Evolutionary conservation across 1,140 invertebrate genomes (phyloP), one percentile per base, ranked within the genome.

Genomic region (Brachystomella parvula): DNA sequence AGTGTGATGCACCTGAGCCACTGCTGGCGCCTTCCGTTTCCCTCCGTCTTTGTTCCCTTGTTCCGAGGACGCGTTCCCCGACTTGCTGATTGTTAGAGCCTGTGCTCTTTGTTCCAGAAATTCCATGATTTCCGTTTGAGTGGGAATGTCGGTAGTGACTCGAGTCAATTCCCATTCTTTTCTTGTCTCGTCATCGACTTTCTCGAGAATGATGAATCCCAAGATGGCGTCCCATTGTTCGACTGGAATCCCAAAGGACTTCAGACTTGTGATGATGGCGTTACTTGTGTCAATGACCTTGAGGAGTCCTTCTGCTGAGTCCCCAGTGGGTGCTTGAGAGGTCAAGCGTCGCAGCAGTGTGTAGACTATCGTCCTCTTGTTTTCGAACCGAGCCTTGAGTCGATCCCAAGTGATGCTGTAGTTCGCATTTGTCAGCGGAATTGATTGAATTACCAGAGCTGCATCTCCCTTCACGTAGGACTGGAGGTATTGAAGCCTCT

Each of bases 111-210:
- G 24, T 29, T 67, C 60, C 15, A 64, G n/a, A 29, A 67, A 64
- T 24, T 62, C 35, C 3, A 26, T 2, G 19, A 64, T 19, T 3
- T 53, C 2, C 2, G 15, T 32, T 24, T 2, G 6, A 3, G 59
- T 24, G 2, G 60, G 59, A 19, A 63, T 3, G 2, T 3, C 35
- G 44, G 31, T 39, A 12, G 53, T 30, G 2, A 12, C 17, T 12
- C 60, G 6, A 2, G 29, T 32, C 39, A 31, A 19, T 21, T 31
- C 49, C 44, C 39, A 67, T 6, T 65, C 32, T 21, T 56, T 35
- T 2, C 39, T 28, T 44, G 70, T 24, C n/a, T 66, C 61, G 24
- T 9, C 12, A 30, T 71, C 67, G 26, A 71, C n/a, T 44, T 63
- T 65, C 15, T 61, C 49, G 15, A 35, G n/a, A 19, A 60, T 49